phyloP scores from a whole-genome alignment of 2,113 vertebrate species.

The Anas platyrhynchos region DNA sequence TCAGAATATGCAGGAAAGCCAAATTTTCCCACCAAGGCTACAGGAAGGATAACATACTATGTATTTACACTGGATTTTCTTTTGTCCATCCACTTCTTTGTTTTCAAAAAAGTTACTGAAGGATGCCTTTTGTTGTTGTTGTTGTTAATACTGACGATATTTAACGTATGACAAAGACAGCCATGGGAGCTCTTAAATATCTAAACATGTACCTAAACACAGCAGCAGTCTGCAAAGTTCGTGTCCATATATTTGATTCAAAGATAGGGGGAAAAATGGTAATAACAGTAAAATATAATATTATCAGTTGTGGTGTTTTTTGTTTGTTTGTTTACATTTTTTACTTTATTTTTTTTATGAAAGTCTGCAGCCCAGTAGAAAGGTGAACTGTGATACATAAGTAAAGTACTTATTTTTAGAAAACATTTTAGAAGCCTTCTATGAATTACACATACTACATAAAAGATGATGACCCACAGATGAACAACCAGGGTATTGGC shows the following conservation, averaged over 20 bases:
- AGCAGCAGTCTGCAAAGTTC: background rate
- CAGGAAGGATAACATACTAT: background rate
- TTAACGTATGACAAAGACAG: background rate
- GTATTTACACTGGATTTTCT: background rate
- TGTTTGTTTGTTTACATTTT: background rate
- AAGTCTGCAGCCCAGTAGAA: background rate
- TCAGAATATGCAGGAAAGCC: background rate
- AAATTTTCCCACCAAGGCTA: background rate
- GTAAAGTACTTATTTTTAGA: background rate
- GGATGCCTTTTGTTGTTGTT: background rate
- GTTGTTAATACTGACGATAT: background rate
- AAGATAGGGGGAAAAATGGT: background rate
- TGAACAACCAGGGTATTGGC: slow-evolving; percentile 3
- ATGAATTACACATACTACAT: background rate
- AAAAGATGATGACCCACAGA: slow-evolving; percentile 21
- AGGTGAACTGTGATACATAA: slow-evolving; percentile 9
- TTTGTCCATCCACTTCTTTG: background rate
- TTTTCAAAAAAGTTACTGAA: background rate
- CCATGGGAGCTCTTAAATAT: background rate
- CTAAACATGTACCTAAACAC: background rate
- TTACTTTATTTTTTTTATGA: background rate
- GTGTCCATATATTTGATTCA: background rate
- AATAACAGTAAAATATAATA: background rate
- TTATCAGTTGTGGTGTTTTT: background rate
- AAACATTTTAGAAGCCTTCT: slow-evolving; percentile 12